A percentile compares a stretch with the other conserved stretches of the same genome.
Evolutionary conservation across 2,113 vertebrate species (phyloP).

Genomic region (Limnothrissa miodon): DNA sequence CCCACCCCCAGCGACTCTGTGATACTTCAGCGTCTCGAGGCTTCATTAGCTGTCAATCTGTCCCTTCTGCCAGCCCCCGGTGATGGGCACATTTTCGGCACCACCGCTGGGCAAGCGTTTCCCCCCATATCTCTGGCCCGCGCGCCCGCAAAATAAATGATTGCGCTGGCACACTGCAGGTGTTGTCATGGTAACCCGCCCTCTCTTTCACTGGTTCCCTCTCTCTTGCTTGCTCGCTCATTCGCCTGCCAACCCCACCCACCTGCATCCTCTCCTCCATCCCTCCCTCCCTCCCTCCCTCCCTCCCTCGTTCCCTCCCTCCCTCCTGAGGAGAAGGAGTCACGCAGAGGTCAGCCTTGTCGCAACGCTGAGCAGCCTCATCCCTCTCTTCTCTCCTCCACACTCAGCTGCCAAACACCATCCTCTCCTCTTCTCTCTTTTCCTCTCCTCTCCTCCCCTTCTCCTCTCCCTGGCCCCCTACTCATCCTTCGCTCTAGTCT

Average conservation of each 20-base stretch:
- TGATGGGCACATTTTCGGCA: slow-evolving; percentile 69
- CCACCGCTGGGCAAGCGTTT: slow-evolving; percentile 68
- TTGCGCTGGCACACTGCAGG: slow-evolving; percentile 73
- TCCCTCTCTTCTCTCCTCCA: slow-evolving; percentile 57
- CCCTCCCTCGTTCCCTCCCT: slow-evolving; percentile 41
- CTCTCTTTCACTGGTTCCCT: slow-evolving; percentile 26
- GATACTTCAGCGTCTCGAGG: slow-evolving; percentile 54
- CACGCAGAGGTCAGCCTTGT: slow-evolving; percentile 73
- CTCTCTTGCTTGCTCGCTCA: slow-evolving; percentile 32
- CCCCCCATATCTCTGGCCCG: neutral
- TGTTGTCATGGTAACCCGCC: slow-evolving; percentile 74
- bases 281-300: slow-evolving; percentile 40
- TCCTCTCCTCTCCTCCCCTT: neutral
- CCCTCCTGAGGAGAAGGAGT: slow-evolving; percentile 61
- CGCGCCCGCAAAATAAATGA: slow-evolving; percentile 72
- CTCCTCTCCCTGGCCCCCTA: neutral
- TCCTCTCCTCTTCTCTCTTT: slow-evolving; percentile 21
- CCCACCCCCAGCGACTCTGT: slow-evolving; percentile 47
- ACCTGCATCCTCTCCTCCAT: slow-evolving; percentile 39
- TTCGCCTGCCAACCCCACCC: slow-evolving; percentile 51
- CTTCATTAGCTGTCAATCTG: slow-evolving; percentile 65
- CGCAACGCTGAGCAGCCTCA: slow-evolving; percentile 47
- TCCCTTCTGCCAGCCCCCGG: slow-evolving; percentile 61
- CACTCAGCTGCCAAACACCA: slow-evolving; percentile 26
- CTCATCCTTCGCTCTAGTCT: neutral